These are phyloP conservation scores for Liasis olivaceus DNA, from an alignment of 2,797 vertebrate species.

Conservation along the genomic window DNA sequence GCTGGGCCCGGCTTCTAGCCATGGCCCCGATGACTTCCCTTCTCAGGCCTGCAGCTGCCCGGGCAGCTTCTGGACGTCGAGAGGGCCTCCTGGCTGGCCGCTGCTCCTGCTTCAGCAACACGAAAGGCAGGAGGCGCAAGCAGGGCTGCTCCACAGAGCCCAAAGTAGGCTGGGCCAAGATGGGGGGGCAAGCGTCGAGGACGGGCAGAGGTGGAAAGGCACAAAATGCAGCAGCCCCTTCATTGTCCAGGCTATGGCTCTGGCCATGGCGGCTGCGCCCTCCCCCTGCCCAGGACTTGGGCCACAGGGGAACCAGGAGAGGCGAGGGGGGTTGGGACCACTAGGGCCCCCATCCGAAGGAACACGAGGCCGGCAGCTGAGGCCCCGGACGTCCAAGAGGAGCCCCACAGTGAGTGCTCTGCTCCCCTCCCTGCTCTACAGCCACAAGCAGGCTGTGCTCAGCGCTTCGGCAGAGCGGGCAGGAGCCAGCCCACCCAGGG, in stretches of 20 bases:
- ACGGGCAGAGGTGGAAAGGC: conserved; percentile 27
- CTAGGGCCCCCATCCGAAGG: too few species aligned
- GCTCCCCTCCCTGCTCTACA: too few species aligned
- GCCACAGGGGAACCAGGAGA: neutral
- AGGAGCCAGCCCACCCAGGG: too few species aligned
- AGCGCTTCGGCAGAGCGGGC: too few species aligned
- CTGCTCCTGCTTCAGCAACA: neutral
- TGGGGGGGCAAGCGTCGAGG: neutral
- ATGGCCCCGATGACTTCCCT: conserved; percentile 17
- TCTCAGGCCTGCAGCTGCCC: conserved; percentile 35
- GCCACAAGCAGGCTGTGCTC: too few species aligned
- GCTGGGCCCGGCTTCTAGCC: conserved; percentile 59
- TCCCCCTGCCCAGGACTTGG: neutral
- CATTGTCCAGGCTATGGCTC: neutral
- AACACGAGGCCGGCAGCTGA: too few species aligned
- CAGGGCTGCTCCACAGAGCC: conserved; percentile 3
- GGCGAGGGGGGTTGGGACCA: too few species aligned
- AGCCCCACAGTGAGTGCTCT: too few species aligned
- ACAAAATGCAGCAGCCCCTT: conserved; percentile 14
- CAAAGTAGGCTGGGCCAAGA: neutral
- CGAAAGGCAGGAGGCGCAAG: conserved; percentile 17
- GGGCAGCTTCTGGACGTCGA: conserved; percentile 36
- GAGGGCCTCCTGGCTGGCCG: neutral
- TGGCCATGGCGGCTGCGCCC: neutral
- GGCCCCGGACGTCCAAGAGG: too few species aligned